phyloP scores from a whole-genome alignment of 1,140 invertebrate genomes.

The Papilio polyxenes region DNA sequence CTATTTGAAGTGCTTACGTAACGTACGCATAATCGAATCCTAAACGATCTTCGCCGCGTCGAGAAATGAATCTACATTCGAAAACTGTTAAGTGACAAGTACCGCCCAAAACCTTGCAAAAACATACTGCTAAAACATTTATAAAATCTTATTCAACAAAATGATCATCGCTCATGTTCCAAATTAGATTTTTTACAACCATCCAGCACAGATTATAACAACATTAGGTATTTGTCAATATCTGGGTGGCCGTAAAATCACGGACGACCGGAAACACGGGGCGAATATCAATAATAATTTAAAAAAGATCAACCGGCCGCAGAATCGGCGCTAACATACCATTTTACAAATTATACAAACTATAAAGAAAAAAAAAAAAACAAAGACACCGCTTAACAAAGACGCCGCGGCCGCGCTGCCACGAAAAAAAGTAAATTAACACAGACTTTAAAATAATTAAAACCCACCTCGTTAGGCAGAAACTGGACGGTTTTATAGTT shows the following conservation, averaged over 20 bases:
- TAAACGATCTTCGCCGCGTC: no score
- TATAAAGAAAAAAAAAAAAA: constrained; percentile 54
- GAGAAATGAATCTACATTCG: no score
- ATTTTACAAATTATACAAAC: constrained; percentile 73
- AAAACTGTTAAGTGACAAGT: neutral
- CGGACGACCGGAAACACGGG: constrained; percentile 56
- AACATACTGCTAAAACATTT: neutral
- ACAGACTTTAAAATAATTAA: constrained; percentile 71
- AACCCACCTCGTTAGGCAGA: constrained; percentile 67
- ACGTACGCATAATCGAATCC: no score
- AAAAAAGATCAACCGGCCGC: constrained; percentile 57
- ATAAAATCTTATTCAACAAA: neutral
- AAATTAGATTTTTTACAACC: constrained; percentile 1
- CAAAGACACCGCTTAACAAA: constrained; percentile 55
- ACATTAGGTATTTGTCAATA: constrained; percentile 34
- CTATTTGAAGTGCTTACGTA: neutral
- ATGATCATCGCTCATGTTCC: constrained; percentile 3
- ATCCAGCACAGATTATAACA: constrained; percentile 27
- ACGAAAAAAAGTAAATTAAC: constrained; percentile 68
- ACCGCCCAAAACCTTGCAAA: neutral
- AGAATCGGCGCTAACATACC: constrained; percentile 65
- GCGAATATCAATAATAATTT: constrained; percentile 65
- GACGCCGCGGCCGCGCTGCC: constrained; percentile 51
- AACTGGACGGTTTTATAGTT: constrained; percentile 52
- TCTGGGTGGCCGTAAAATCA: constrained; percentile 51